A percentile compares a stretch with the other conserved stretches of the same genome.
These are phyloP conservation scores for Clepsis dumicolana DNA, from an alignment of 2,888 invertebrate species.

Conservation along the genomic window DNA sequence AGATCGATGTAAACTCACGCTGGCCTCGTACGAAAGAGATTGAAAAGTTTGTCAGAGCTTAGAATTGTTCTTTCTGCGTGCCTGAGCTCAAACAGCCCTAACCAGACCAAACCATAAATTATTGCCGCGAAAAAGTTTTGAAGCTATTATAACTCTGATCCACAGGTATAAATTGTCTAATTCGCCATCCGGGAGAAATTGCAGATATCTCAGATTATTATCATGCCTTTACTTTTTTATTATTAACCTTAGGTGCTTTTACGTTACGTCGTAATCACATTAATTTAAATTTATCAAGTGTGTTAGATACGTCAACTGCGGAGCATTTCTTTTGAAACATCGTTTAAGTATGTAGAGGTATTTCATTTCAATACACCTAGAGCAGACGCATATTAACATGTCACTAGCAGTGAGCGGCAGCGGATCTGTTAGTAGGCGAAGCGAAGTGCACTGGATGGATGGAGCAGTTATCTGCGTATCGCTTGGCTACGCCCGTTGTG, in stretches of 20 bases:
- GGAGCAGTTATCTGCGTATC: conserved; percentile 77
- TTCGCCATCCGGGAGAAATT: conserved; percentile 51
- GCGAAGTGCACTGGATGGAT: conserved; percentile 57
- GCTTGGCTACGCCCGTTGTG: conserved; percentile 76
- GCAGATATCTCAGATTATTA: conserved; percentile 42
- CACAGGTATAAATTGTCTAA: conserved; percentile 58
- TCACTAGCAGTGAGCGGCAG: conserved; percentile 24
- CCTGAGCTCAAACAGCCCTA: conserved; percentile 60
- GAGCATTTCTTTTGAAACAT: background rate
- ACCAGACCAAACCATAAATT: conserved; percentile 66
- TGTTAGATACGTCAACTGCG: background rate
- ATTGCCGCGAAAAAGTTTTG: conserved; percentile 65
- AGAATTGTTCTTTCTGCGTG: conserved; percentile 68
- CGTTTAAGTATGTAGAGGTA: background rate
- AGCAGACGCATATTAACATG: conserved; percentile 59
- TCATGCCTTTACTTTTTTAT: conserved; percentile 25
- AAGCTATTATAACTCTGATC: conserved; percentile 65
- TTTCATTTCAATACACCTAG: background rate
- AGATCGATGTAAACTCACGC: conserved; percentile 56
- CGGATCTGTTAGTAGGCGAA: conserved; percentile 15
- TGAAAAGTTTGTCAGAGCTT: conserved; percentile 62
- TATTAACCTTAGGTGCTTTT: conserved; percentile 16
- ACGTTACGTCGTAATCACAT: background rate
- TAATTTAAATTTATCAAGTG: background rate
- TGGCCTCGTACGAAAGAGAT: conserved; percentile 58